Evolutionary conservation across 1,140 invertebrate genomes (phyloP), one percentile per base, ranked within the genome.

Genomic region (Sitodiplosis mosellana): DNA sequence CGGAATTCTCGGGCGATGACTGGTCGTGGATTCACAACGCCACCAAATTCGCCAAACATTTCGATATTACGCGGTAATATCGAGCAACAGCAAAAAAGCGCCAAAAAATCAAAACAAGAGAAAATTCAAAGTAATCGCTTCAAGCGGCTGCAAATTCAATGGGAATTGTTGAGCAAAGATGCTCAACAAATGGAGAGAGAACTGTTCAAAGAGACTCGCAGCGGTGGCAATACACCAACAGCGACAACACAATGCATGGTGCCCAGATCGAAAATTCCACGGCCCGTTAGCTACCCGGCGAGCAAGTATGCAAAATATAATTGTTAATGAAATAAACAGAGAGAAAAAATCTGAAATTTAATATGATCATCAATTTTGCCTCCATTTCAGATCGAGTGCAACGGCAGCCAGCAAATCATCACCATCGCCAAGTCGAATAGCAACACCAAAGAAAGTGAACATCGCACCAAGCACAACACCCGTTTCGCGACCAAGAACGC

Each of bases 71-170:
- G 72, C 45, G 36, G 41, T 44, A 21, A 18, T 12, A 37, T 37
- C 15, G 37, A 41, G 19, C 11, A 34, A 33, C 8, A 45, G 33
- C 4, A 65, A 46, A 61, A 69, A 2, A 11, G 5, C 11, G 61
- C 61, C 8, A 59, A 57, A 33, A 45, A 55, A 20, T 60, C 64
- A 51, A 59, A 61, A 53, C 58, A 47, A 44, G 40, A 57, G 1
- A 64, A 64, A 49, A 61, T 63, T 33, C 59, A 60, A 41, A 64
- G 58, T 36, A 64, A 64, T 59, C 61, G 61, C 45, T 90, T 89
- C 64, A 74, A 80, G 36, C 75, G 80, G 33, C 62, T 91, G 27
- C 86, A 89, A 56, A 77, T 83, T 60, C 86, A 87, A 58, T 91
- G 86, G 87, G 87, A 91, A 63, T 72, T 82, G 60, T 71, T 87